These are phyloP conservation scores for Drosophila sordidapex DNA, from an alignment of 2,888 invertebrate genomes.

Conservation along the genomic window DNA sequence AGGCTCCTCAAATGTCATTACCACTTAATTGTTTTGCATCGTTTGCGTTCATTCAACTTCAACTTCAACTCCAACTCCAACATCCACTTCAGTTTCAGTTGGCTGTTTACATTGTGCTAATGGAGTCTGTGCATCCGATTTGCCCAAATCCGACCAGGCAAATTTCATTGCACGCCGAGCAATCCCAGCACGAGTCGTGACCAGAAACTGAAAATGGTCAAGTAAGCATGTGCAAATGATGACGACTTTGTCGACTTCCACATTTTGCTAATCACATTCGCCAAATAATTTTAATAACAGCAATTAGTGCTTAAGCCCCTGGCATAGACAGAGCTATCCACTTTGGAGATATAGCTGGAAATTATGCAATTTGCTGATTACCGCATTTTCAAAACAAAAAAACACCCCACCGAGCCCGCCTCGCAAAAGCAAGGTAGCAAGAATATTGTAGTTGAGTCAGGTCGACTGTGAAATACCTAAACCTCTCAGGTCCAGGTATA, in stretches of 20 bases:
- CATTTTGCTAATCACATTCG: constrained; percentile 45
- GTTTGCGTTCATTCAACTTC: constrained; percentile 53
- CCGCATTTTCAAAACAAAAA: constrained; percentile 18
- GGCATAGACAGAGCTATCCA: constrained; percentile 14
- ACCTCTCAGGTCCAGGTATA: not conserved
- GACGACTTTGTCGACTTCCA: constrained; percentile 22
- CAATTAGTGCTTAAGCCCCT: constrained; percentile 52
- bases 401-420: not conserved
- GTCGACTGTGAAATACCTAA: constrained; percentile 1
- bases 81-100: constrained; percentile 3
- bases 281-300: constrained; percentile 56
- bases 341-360: not conserved
- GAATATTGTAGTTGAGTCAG: constrained; percentile 1
- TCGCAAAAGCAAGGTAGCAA: not conserved
- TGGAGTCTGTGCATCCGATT: constrained; percentile 37
- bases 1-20: constrained; percentile 50
- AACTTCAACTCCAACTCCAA: constrained; percentile 22
- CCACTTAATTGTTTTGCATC: constrained; percentile 41
- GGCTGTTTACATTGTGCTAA: constrained; percentile 14
- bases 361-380: constrained; percentile 41
- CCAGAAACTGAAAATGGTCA: constrained; percentile 10
- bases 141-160: constrained; percentile 26
- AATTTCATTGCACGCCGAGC: constrained; percentile 2
- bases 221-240: constrained; percentile 25
- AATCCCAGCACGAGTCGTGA: constrained; percentile 4